These are phyloP conservation scores for Trichogramma pretiosum DNA, from an alignment of 1,140 invertebrate species.

Conservation along the genomic window DNA sequence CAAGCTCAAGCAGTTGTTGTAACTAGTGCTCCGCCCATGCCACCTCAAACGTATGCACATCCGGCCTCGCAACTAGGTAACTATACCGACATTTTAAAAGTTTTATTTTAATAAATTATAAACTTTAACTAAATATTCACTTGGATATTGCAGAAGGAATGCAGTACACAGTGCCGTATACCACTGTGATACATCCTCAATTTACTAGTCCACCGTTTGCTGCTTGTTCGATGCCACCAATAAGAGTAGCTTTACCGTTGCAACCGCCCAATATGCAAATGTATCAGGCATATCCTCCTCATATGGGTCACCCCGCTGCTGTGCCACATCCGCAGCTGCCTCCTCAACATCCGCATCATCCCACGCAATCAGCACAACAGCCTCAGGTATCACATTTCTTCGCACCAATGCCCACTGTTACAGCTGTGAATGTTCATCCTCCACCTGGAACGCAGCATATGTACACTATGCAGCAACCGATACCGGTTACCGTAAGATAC, in stretches of 20 bases:
- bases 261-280: constrained; percentile 49
- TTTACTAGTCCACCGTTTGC: constrained; percentile 41
- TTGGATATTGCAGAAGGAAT: too few relatives aligned
- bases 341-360: constrained; percentile 25
- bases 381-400: constrained; percentile 41
- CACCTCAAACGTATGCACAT: constrained; percentile 48
- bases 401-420: constrained; percentile 37
- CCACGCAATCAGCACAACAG: constrained; percentile 34
- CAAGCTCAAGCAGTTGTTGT: constrained; percentile 48
- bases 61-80: constrained; percentile 43
- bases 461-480: constrained; percentile 42
- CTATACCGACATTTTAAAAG: too few relatives aligned
- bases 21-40: constrained; percentile 46
- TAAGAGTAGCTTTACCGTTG: constrained; percentile 47
- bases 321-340: constrained; percentile 41
- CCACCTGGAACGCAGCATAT: constrained; percentile 40
- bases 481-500: constrained; percentile 36
- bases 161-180: constrained; percentile 53
- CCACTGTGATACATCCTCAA: constrained; percentile 45
- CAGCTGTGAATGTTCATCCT: constrained; percentile 36
- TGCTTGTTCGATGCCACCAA: constrained; percentile 46
- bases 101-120: neutral
- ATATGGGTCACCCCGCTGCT: constrained; percentile 33
- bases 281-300: constrained; percentile 44
- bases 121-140: too few relatives aligned